phyloP scores from a whole-genome alignment of 2,888 invertebrate species.

The Epicampocera succincta region DNA sequence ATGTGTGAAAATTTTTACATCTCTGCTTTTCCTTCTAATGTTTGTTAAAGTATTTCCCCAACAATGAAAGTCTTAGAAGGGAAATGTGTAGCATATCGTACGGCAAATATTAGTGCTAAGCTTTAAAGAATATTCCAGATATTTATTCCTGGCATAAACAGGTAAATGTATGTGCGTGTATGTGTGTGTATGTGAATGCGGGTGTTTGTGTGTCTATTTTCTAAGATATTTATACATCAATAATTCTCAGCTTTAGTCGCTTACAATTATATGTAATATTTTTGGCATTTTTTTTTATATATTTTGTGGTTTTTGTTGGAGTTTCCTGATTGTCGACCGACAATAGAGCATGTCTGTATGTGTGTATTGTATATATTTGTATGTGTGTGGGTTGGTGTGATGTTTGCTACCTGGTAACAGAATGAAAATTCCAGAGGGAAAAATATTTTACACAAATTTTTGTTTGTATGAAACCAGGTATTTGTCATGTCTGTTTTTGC shows the following conservation, averaged over 20 bases:
- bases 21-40: not conserved
- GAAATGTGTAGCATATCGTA: not conserved
- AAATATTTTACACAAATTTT: conserved; percentile 28
- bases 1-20: not conserved
- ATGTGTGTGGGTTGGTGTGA: too few relatives aligned
- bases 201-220: not conserved
- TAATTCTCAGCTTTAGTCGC: conserved; percentile 7
- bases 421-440: conserved; percentile 20
- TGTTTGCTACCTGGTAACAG: conserved; percentile 25
- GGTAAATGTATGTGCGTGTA: too few relatives aligned
- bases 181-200: too few relatives aligned
- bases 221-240: conserved; percentile 1
- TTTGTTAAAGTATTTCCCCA: conserved; percentile 49
- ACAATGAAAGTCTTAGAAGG: conserved; percentile 50
- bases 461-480: not conserved
- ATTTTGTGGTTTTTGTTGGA: not conserved
- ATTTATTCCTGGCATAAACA: not conserved
- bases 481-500: too few relatives aligned
- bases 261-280: conserved; percentile 4
- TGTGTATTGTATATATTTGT: too few relatives aligned
- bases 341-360: conserved; percentile 20
- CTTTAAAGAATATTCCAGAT: conserved; percentile 10
- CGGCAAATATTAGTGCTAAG: conserved; percentile 25
- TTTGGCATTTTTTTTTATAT: conserved; percentile 27
- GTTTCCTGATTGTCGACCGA: not conserved